These are phyloP conservation scores for Tor tambroides DNA, from an alignment of 2,113 vertebrate species.

Conservation along the genomic window DNA sequence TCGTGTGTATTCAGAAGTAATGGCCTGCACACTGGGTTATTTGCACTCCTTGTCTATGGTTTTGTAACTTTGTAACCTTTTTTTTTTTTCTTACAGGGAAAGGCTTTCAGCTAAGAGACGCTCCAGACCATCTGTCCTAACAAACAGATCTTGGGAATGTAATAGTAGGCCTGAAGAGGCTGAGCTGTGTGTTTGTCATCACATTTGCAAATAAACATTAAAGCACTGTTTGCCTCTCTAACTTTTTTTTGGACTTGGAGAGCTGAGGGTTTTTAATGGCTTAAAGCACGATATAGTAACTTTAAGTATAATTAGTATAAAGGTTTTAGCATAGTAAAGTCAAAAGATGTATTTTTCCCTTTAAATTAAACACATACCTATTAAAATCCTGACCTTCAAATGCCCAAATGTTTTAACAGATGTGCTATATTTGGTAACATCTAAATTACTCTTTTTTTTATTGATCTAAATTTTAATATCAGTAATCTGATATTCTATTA, in stretches of 20 bases:
- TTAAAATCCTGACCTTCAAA: not conserved
- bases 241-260: not conserved
- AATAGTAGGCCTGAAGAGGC: not conserved
- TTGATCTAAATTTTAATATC: too few relatives aligned
- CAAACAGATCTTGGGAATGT: conserved; percentile 38
- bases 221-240: conserved; percentile 1
- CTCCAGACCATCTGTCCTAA: conserved; percentile 45
- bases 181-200: conserved; percentile 43
- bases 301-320: too few relatives aligned
- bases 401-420: not conserved
- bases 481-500: too few relatives aligned
- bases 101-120: not conserved
- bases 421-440: not conserved
- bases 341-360: too few relatives aligned
- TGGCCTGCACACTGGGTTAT: not conserved
- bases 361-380: not conserved
- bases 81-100: not conserved
- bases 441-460: too few relatives aligned
- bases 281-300: not conserved
- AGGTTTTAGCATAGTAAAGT: not conserved
- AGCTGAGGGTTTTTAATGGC: not conserved
- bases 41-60: not conserved
- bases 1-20: not conserved
- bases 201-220: conserved; percentile 43
- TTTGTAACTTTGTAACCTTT: not conserved